Percentiles rank a stretch among this genome's conserved stretches.
Evolutionary conservation across 1,140 invertebrate species (phyloP).

Genomic region (Riptortus pedestris): DNA sequence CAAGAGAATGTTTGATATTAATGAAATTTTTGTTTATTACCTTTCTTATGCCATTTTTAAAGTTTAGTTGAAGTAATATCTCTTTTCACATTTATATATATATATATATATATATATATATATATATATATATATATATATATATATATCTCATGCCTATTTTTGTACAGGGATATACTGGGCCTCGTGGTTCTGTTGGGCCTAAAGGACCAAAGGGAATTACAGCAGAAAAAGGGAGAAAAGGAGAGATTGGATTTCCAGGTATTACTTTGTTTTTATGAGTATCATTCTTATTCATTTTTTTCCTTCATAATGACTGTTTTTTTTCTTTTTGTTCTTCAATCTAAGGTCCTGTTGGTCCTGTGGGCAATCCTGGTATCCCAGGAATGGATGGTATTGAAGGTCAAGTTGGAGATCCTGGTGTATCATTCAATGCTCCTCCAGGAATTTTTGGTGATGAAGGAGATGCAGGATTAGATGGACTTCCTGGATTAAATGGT

Average conservation of each 20-base stretch:
- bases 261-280: background rate
- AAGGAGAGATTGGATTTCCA: background rate
- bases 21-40: too few species aligned
- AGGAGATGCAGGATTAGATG: conserved; percentile 35
- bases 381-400: conserved; percentile 15
- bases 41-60: too few species aligned
- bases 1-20: too few species aligned
- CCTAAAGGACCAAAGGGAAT: conserved; percentile 15
- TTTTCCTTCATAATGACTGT: background rate
- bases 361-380: background rate
- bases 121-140: too few species aligned
- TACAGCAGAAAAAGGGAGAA: background rate
- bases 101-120: too few species aligned
- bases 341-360: background rate
- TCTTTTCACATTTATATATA: too few species aligned
- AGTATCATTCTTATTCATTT: background rate
- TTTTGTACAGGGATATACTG: background rate
- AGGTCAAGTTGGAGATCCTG: conserved; percentile 7
- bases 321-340: background rate
- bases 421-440: background rate
- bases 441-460: conserved; percentile 24
- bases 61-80: too few species aligned
- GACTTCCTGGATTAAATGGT: conserved; percentile 40
- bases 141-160: too few species aligned
- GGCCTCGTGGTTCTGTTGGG: conserved; percentile 1